These are phyloP conservation scores for Gallinago jamesoni DNA, from an alignment of 2,113 vertebrate genomes.

Conservation along the genomic window DNA sequence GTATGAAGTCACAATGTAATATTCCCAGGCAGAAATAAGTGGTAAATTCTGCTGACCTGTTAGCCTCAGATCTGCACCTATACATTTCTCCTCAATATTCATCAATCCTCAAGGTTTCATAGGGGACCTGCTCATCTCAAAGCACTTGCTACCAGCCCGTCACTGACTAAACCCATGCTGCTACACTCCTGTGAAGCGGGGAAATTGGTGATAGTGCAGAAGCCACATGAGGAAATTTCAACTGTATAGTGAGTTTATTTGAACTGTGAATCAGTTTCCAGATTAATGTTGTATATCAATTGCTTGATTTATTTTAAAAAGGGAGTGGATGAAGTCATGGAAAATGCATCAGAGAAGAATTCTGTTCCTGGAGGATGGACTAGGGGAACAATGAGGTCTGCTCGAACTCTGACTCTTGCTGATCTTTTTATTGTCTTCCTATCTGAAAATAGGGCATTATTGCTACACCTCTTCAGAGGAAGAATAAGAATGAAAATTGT, in stretches of 20 bases:
- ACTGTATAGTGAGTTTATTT: background rate
- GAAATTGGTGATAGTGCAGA: background rate
- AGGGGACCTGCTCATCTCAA: background rate
- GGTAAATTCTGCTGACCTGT: background rate
- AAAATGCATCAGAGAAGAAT: background rate
- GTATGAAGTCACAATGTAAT: background rate
- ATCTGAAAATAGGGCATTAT: background rate
- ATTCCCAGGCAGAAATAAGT: background rate
- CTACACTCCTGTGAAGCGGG: fast-evolving
- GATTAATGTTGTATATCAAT: background rate
- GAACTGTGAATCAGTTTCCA: background rate
- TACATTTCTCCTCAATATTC: background rate
- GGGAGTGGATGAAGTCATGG: background rate
- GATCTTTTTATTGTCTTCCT: background rate
- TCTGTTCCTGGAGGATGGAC: background rate
- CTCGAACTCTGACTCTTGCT: background rate
- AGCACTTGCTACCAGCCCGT: background rate
- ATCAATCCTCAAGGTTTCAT: background rate
- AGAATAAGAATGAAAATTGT: background rate
- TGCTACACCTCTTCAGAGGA: background rate
- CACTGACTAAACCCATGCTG: background rate
- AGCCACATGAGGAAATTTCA: background rate
- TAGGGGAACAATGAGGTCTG: background rate
- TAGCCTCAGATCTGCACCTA: background rate
- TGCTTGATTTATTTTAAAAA: background rate